Percentiles rank a stretch among this genome's conserved stretches.
Evolutionary conservation across 1,140 invertebrate species (phyloP).

Genomic region (Patella vulgata): DNA sequence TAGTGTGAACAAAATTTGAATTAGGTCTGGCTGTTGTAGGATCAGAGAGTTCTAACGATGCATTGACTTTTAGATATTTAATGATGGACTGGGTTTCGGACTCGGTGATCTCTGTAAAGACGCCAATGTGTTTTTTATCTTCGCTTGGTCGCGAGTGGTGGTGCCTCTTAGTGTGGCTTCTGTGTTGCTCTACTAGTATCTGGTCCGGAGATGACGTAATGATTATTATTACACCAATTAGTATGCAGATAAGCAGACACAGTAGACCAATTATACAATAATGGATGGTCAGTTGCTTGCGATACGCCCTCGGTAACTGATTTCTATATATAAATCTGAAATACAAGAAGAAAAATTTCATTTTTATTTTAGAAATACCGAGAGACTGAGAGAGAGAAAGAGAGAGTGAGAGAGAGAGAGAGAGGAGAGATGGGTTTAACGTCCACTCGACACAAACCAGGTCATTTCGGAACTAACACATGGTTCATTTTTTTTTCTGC

Average conservation of each 20-base stretch:
- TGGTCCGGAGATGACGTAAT: neutral
- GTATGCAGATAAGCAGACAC: neutral
- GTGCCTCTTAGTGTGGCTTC: neutral
- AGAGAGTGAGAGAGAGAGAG: slow-evolving; percentile 3
- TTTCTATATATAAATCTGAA: neutral
- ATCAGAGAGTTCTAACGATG: slow-evolving; percentile 12
- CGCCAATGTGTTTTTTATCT: neutral
- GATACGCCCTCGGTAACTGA: neutral
- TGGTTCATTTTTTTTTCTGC: too few species aligned
- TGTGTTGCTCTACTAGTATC: neutral
- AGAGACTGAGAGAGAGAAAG: slow-evolving; percentile 10
- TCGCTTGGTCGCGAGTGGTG: neutral
- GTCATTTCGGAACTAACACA: too few species aligned
- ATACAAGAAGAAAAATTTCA: neutral
- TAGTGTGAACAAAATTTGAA: slow-evolving; percentile 50
- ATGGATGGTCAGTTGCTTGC: neutral
- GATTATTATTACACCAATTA: neutral
- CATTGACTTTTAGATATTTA: too few species aligned
- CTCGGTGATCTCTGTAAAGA: neutral
- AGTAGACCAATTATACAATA: neutral
- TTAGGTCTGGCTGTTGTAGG: slow-evolving; percentile 31
- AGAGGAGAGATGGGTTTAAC: too few species aligned
- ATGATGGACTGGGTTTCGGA: neutral
- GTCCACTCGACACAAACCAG: too few species aligned
- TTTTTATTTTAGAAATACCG: neutral